Evolutionary conservation across 2,888 invertebrate species (phyloP).

Genomic region (Taenaris catops): DNA sequence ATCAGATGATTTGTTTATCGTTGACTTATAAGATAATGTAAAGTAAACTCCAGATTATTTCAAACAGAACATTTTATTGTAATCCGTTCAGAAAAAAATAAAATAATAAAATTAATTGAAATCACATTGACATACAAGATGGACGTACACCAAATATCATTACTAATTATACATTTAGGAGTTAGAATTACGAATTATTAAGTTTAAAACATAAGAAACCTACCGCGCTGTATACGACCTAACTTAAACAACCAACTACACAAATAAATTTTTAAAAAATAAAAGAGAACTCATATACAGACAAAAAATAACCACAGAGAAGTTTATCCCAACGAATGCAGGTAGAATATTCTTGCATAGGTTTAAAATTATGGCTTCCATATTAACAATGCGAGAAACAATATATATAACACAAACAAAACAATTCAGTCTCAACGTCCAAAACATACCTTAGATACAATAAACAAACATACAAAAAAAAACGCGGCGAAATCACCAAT

Average conservation of each 20-base stretch:
- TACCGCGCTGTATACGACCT: conserved; percentile 54
- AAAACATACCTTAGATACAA: conserved; percentile 58
- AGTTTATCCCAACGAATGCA: conserved; percentile 18
- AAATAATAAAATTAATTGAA: conserved; percentile 69
- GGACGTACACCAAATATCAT: conserved; percentile 78
- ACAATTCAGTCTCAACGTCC: conserved; percentile 78
- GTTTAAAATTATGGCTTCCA: conserved; percentile 38
- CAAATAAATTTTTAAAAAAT: conserved; percentile 50
- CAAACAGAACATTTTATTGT: conserved; percentile 80
- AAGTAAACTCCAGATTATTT: conserved; percentile 62
- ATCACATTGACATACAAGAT: conserved; percentile 78
- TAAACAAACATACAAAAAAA: conserved; percentile 42
- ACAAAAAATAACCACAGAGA: conserved; percentile 65
- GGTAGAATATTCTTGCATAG: conserved; percentile 12
- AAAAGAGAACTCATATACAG: conserved; percentile 72
- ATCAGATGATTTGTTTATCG: conserved; percentile 5
- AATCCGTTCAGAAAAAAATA: conserved; percentile 76
- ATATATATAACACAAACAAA: conserved; percentile 77
- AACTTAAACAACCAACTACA: conserved; percentile 71
- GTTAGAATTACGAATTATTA: conserved; percentile 60
- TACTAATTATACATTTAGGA: conserved; percentile 62
- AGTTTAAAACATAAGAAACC: conserved; percentile 52
- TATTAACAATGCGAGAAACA: conserved; percentile 65
- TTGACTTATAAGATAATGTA: conserved; percentile 20
- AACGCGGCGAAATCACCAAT: conserved; percentile 26